A percentile compares a stretch with the other conserved stretches of the same genome.
Conservation (phyloP, 2,113 vertebrate species). For the Crypturellus undulatus region DNA sequence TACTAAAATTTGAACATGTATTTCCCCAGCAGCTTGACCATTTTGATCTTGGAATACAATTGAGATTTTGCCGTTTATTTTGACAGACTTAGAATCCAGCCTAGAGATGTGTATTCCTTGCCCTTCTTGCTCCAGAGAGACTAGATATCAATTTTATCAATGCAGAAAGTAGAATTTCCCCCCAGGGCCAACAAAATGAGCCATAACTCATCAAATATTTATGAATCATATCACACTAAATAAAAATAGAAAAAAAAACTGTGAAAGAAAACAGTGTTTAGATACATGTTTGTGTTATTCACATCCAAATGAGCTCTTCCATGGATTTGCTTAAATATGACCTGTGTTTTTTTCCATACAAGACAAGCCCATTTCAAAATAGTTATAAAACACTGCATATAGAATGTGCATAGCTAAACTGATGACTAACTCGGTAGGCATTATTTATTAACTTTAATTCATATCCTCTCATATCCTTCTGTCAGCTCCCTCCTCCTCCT, state of each 20-base stretch:
- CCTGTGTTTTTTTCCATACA: background rate
- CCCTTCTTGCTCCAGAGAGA: background rate
- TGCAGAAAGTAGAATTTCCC: background rate
- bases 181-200: conserved; percentile 45
- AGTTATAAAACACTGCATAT: background rate
- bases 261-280: background rate
- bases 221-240: conserved; percentile 7
- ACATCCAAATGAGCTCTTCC: background rate
- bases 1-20: background rate
- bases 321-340: background rate
- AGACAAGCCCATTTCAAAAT: background rate
- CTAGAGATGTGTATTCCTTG: background rate
- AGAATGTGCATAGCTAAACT: background rate
- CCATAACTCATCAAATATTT: background rate
- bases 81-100: background rate
- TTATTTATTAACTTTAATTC: conserved; percentile 60
- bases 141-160: conserved; percentile 7
- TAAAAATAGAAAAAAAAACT: conserved; percentile 22
- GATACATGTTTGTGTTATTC: background rate
- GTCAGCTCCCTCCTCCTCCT: conserved; percentile 15
- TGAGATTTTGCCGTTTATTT: conserved; percentile 6
- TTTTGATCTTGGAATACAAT: background rate
- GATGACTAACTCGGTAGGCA: conserved; percentile 38
- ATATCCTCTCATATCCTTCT: conserved; percentile 37
- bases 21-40: background rate